Percentiles rank a stretch among this genome's conserved stretches.
Conservation (phyloP, 64 coral and sea anemone species). For the Pocillopora damicornis region DNA sequence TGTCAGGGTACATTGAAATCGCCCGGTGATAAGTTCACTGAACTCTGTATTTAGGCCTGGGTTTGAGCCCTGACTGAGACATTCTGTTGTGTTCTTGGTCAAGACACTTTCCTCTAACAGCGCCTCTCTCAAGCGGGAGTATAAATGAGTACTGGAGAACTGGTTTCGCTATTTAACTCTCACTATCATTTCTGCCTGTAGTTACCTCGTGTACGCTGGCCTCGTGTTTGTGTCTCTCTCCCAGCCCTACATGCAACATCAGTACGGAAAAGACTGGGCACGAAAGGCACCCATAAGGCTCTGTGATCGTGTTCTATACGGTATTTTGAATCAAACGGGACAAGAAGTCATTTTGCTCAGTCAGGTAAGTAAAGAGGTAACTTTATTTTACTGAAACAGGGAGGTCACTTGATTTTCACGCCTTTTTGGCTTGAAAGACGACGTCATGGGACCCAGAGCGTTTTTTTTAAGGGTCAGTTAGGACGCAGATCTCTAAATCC, state of each 20-base stretch:
- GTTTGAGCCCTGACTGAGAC: too few relatives aligned
- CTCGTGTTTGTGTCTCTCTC: constrained; percentile 91
- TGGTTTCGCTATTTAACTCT: neutral
- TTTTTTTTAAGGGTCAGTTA: too few relatives aligned
- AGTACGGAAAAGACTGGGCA: constrained; percentile 96
- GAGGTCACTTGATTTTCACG: too few relatives aligned
- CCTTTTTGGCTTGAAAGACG: too few relatives aligned
- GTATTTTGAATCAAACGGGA: constrained; percentile 74
- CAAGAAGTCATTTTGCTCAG: constrained; percentile 91
- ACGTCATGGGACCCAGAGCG: too few relatives aligned
- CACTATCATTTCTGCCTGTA: constrained; percentile 2
- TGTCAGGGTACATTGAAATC: too few relatives aligned
- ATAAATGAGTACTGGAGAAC: neutral
- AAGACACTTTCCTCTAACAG: too few relatives aligned
- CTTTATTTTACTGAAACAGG: neutral
- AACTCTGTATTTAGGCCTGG: too few relatives aligned
- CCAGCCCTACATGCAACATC: constrained; percentile 95
- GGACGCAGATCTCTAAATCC: too few relatives aligned
- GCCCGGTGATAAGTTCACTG: too few relatives aligned
- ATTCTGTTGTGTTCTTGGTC: too few relatives aligned
- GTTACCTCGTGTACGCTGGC: constrained; percentile 83
- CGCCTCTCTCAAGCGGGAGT: too few relatives aligned
- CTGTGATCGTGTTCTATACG: constrained; percentile 84
- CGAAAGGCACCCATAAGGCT: constrained; percentile 95
- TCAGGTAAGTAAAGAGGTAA: constrained; percentile 46